Percentiles rank a stretch among this genome's conserved stretches.
These are phyloP conservation scores for Eurypyga helias DNA, from an alignment of 2,113 vertebrate species.

Conservation along the genomic window DNA sequence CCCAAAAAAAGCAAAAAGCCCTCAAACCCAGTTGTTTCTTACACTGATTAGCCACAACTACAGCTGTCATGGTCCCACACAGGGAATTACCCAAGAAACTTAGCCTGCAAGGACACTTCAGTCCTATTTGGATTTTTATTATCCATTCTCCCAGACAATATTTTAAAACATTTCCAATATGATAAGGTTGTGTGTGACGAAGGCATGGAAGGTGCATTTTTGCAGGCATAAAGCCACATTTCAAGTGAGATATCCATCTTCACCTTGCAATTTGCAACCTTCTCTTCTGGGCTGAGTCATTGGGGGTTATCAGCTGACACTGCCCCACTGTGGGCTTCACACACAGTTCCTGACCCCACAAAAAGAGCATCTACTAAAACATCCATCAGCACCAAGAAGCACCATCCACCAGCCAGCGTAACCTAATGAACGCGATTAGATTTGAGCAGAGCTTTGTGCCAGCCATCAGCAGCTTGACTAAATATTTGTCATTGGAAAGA, in stretches of 20 bases:
- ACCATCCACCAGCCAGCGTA: background rate
- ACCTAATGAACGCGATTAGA: fast-evolving
- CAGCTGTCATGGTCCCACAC: background rate
- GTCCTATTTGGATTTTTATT: background rate
- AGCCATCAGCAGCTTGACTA: background rate
- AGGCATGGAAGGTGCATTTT: background rate
- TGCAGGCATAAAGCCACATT: background rate
- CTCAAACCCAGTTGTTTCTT: background rate
- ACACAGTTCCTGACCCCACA: background rate
- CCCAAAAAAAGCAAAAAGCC: background rate
- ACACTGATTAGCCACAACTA: background rate
- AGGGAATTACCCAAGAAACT: background rate
- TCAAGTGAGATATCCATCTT: fast-evolving
- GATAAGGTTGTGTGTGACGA: fast-evolving
- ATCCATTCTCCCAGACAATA: background rate
- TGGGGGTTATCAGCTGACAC: background rate
- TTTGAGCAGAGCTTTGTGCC: background rate
- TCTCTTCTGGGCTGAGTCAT: background rate
- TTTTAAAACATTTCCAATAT: background rate
- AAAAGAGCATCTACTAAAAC: background rate
- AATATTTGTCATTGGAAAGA: background rate
- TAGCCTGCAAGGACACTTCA: background rate
- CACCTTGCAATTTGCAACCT: background rate
- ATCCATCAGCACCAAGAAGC: background rate
- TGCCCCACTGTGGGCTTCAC: background rate